Conservation (phyloP, 2,113 vertebrate genomes). For the Seriola rivoliana region DNA sequence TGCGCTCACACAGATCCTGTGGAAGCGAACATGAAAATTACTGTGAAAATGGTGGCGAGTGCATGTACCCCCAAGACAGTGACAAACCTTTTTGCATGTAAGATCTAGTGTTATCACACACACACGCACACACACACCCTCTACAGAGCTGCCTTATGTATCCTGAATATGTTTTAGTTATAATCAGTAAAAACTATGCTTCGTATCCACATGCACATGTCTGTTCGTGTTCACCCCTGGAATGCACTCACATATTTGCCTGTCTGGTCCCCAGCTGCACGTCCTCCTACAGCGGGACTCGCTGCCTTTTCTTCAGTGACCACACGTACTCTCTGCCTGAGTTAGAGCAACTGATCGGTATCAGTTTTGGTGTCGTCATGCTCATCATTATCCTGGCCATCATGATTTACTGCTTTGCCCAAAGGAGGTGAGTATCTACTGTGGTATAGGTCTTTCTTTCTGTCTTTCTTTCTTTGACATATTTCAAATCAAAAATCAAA, state of each 20-base stretch:
- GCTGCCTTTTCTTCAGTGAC: conserved; percentile 57
- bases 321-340: rapidly evolving
- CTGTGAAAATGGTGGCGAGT: conserved; percentile 77
- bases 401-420: conserved; percentile 51
- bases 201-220: conserved; percentile 27
- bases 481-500: background rate
- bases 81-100: conserved; percentile 77
- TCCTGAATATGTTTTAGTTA: background rate
- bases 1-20: conserved; percentile 58
- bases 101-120: conserved; percentile 17
- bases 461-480: background rate
- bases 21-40: conserved; percentile 44
- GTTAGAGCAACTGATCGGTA: conserved; percentile 68
- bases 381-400: conserved; percentile 54
- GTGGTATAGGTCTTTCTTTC: too few species aligned
- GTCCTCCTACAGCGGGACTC: conserved; percentile 38
- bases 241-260: conserved; percentile 39
- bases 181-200: background rate
- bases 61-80: conserved; percentile 76
- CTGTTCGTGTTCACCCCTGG: conserved; percentile 47
- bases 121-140: background rate
- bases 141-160: background rate
- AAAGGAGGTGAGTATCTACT: conserved; percentile 69
- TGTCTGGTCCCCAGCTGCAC: conserved; percentile 72
- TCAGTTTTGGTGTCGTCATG: conserved; percentile 67